phyloP scores from a whole-genome alignment of 2,888 invertebrate species.

The Spilarctia lutea region DNA sequence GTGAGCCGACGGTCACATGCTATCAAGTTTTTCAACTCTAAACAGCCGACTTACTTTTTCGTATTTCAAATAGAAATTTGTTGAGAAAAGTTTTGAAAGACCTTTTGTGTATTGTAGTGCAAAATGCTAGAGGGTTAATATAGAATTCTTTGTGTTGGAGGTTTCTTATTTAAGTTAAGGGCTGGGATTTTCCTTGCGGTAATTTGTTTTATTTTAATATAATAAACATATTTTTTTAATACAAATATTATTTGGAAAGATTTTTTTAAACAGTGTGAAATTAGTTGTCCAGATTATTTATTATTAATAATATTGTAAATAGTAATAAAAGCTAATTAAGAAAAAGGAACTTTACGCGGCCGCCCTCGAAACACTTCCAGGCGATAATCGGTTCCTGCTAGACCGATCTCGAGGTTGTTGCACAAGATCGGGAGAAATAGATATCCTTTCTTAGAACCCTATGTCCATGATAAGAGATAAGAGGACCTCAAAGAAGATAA shows the following conservation, averaged over 20 bases:
- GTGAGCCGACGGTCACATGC: constrained; percentile 44
- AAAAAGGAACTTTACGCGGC: too few species aligned
- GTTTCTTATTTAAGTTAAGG: constrained; percentile 39
- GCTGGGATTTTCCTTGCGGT: neutral
- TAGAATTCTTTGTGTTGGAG: constrained; percentile 22
- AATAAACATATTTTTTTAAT: neutral
- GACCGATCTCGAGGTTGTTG: too few species aligned
- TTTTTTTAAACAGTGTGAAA: too few species aligned
- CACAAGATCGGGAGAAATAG: too few species aligned
- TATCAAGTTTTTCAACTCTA: constrained; percentile 20
- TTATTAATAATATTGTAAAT: too few species aligned
- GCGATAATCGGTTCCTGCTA: too few species aligned
- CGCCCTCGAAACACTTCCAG: too few species aligned
- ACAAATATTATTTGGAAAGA: neutral
- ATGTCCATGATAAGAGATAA: too few species aligned
- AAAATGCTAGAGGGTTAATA: constrained; percentile 19
- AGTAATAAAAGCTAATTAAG: too few species aligned
- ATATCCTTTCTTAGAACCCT: too few species aligned
- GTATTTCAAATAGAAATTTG: constrained; percentile 34
- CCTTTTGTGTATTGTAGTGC: constrained; percentile 2
- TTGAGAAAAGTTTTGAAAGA: constrained; percentile 21
- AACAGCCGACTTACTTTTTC: constrained; percentile 11
- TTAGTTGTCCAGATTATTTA: too few species aligned
- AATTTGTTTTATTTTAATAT: neutral
- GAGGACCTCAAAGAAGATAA: too few species aligned